These are phyloP conservation scores for Ochotona princeps DNA, from an alignment of 2,113 vertebrate genomes.

Conservation along the genomic window DNA sequence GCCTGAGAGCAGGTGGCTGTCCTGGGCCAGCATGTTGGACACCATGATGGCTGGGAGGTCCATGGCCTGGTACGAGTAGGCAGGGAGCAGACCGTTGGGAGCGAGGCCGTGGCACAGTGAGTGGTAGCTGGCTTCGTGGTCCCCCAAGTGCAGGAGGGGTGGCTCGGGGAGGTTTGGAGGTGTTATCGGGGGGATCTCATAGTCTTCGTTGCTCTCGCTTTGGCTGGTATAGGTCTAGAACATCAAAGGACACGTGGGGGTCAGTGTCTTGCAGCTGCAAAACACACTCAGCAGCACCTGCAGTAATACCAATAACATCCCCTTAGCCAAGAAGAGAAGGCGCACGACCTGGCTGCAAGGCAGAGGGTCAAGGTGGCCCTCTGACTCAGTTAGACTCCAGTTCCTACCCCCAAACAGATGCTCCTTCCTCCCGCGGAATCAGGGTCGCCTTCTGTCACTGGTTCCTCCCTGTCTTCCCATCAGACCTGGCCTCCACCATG, in stretches of 20 bases:
- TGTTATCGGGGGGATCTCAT: conserved; percentile 98
- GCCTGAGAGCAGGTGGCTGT: conserved; percentile 95
- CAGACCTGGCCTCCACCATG: neutral
- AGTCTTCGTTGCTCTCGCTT: conserved; percentile 94
- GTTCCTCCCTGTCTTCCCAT: neutral
- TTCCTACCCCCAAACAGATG: neutral
- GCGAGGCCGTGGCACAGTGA: conserved; percentile 95
- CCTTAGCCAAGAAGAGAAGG: neutral
- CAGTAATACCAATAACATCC: neutral
- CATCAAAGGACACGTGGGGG: conserved; percentile 36
- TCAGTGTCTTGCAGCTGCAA: conserved; percentile 7
- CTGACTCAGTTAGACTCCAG: neutral
- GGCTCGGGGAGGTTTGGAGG: conserved; percentile 97
- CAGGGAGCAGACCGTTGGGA: conserved; percentile 96
- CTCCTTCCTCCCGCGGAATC: neutral
- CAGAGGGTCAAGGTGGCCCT: neutral
- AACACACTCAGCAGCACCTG: neutral
- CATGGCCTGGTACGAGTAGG: conserved; percentile 95
- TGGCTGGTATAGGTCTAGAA: conserved; percentile 94
- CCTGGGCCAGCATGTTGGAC: conserved; percentile 98
- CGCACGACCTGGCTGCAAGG: neutral
- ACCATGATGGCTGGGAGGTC: conserved; percentile 99
- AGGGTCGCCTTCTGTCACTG: no score
- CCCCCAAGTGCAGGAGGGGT: conserved; percentile 96
- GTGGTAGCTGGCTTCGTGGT: conserved; percentile 95